Base-by-base conservation (phyloP, 37 sponge, comb jelly and placozoan species). In the Ephydatia muelleri region DNA sequence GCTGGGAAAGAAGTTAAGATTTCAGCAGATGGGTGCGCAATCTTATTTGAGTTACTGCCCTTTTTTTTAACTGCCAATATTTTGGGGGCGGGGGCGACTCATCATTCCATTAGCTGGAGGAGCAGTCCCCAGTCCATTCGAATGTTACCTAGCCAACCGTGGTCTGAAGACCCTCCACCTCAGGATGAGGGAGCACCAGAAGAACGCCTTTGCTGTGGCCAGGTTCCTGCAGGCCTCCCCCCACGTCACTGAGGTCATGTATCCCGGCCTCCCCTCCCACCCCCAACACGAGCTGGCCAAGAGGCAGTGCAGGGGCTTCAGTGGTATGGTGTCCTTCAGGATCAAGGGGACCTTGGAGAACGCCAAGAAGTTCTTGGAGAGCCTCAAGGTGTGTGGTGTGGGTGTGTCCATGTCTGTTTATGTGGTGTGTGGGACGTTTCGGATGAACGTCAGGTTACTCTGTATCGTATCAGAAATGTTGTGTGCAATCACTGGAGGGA, bases 91-190 rank as follows among this genome's bases (percentile, higher is more conserved):
- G n/a, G n/a, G n/a, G n/a, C n/a, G n/a, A n/a, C n/a, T n/a, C n/a
- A n/a, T n/a, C 34, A 64, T 0, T 69, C 35, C 79, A 72, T 23
- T 39, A 95, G 98, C 94, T 32, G 86, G 86, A 34, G 99, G 99
- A 2, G 49, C 87, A 22, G 93, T 94, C 27, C 99, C 97, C 38
- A 91, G 95, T 86, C 97, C 99, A 26, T 95, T 96, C 34, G 99
- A 99, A 85, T 96, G 97, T 84, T 99, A 87, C 89, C 88, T 99
- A 27, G 95, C 93, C 74, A 96, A 94, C 82, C 68, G 99, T 29
- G 97, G 99, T 2, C 83, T 96, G 48, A 92, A 95, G 80, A 99
- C 99, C 2, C 92, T 99, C 37, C 95, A 94, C 73, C 38, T 99
- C 19, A 57, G 99, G 25, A 99, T 99, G 99, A 86, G 88, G 34